Percentiles rank a stretch among this genome's conserved stretches.
phyloP scores from a whole-genome alignment of 1,140 invertebrate genomes.

The Caerostris darwini region DNA sequence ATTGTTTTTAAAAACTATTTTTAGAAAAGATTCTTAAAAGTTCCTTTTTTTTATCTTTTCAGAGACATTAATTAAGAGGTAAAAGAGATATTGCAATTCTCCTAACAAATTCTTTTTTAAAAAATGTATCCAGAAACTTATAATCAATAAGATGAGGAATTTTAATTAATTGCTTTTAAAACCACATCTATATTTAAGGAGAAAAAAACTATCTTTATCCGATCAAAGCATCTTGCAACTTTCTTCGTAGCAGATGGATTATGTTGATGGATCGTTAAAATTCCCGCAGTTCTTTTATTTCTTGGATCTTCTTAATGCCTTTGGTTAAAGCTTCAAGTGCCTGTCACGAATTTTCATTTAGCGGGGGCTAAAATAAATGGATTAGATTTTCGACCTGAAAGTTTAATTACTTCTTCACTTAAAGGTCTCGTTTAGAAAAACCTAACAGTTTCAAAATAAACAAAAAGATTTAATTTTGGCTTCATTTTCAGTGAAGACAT shows the following conservation, averaged over 20 bases:
- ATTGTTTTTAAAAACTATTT: too few relatives aligned
- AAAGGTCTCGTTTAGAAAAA: too few relatives aligned
- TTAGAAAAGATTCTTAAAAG: too few relatives aligned
- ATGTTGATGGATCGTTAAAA: background rate
- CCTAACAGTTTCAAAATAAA: too few relatives aligned
- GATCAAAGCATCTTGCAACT: background rate
- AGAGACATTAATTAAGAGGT: background rate
- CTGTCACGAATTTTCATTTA: background rate
- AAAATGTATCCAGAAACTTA: background rate
- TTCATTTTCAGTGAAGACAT: too few relatives aligned
- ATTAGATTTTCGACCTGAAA: background rate
- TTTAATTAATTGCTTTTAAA: constrained; percentile 25
- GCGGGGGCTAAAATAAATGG: background rate
- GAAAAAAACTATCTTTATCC: background rate
- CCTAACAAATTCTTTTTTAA: background rate
- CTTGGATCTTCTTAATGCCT: background rate
- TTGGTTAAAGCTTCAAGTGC: background rate
- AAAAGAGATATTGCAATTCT: background rate
- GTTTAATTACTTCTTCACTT: background rate
- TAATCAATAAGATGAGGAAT: background rate
- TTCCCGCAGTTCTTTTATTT: background rate
- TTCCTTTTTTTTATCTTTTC: too few relatives aligned
- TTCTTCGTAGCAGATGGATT: background rate
- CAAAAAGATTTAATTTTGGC: too few relatives aligned
- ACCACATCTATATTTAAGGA: background rate